These are phyloP conservation scores for Lepidocyrtoides sp. DNA, from an alignment of 2,888 invertebrate species.

Conservation along the genomic window DNA sequence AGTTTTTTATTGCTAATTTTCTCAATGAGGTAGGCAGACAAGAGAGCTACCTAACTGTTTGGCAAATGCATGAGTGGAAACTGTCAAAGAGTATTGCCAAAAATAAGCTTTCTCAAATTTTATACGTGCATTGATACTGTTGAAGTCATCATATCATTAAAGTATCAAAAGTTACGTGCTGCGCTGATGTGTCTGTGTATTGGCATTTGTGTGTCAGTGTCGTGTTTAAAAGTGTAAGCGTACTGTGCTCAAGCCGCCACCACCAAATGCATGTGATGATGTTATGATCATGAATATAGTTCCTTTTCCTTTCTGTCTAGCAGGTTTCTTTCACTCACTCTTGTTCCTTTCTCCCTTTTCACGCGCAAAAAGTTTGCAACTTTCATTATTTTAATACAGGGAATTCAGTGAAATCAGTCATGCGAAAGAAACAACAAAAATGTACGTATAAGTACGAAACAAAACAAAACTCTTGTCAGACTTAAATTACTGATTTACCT, in stretches of 20 bases:
- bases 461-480: background rate
- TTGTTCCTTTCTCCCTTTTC: background rate
- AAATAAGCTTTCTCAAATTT: background rate
- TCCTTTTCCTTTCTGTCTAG: background rate
- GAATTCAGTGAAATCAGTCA: constrained; percentile 28
- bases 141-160: background rate
- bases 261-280: background rate
- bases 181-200: background rate
- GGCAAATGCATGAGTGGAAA: background rate
- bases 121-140: background rate
- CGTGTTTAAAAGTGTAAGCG: background rate
- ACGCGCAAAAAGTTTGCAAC: background rate
- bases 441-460: background rate
- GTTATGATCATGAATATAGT: background rate
- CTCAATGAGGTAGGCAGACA: background rate
- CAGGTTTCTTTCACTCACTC: background rate
- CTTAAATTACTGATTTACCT: background rate
- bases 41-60: background rate
- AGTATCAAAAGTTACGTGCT: background rate
- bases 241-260: background rate
- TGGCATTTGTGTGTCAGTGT: background rate
- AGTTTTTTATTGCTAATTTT: background rate
- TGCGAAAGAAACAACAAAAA: constrained; percentile 12
- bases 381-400: background rate
- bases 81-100: background rate